phyloP scores from a whole-genome alignment of 2,797 vertebrate species.

The Gambelia wislizenii region DNA sequence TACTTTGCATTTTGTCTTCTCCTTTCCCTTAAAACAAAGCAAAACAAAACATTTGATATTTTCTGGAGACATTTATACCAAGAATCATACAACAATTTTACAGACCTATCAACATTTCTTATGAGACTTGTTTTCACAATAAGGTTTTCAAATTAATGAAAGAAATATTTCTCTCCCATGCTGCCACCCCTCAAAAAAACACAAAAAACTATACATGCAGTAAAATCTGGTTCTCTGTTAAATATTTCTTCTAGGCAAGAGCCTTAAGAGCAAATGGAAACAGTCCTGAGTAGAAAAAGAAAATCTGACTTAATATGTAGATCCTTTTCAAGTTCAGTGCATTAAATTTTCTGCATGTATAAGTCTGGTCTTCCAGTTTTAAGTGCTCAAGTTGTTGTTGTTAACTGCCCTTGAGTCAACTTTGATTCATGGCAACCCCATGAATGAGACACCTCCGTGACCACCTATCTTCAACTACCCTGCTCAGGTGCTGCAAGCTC shows the following conservation, averaged over 20 bases:
- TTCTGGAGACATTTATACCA: background rate
- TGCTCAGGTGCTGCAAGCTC: no score
- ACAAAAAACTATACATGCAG: background rate
- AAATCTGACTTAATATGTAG: background rate
- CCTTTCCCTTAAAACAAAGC: background rate
- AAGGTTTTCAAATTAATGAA: slow-evolving; percentile 8
- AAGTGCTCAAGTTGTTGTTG: no score
- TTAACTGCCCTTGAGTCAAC: no score
- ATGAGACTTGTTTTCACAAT: background rate
- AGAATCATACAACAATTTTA: background rate
- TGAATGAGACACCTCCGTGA: no score
- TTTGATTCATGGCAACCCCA: no score
- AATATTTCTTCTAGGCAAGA: background rate
- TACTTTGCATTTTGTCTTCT: background rate
- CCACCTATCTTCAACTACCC: no score
- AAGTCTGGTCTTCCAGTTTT: background rate
- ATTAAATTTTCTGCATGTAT: no score
- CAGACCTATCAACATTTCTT: slow-evolving; percentile 13
- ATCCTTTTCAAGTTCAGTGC: background rate
- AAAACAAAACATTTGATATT: background rate
- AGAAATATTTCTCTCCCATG: background rate
- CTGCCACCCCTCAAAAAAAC: no score
- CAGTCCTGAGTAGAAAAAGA: background rate
- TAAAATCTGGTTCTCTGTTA: background rate
- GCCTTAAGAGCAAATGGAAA: background rate